These are phyloP conservation scores for Zaprionus camerounensis DNA, from an alignment of 1,140 invertebrate genomes.

Conservation along the genomic window DNA sequence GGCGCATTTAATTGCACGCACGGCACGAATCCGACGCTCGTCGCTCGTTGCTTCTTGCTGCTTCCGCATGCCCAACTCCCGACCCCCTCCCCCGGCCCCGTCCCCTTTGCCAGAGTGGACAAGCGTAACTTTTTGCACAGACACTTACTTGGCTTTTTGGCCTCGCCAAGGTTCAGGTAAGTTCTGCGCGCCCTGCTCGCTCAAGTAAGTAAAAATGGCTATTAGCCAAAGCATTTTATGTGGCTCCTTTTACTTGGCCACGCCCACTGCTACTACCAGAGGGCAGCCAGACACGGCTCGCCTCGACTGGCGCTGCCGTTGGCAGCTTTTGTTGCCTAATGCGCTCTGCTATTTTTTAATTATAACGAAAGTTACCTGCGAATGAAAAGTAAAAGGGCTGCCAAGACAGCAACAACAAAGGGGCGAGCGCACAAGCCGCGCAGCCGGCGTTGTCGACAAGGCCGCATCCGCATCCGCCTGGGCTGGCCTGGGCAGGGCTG, in stretches of 20 bases:
- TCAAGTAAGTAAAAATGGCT: conserved; percentile 82
- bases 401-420: conserved; percentile 59
- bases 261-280: conserved; percentile 10
- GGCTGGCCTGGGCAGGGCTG: no score
- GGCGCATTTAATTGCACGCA: conserved; percentile 81
- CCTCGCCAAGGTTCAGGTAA: conserved; percentile 40
- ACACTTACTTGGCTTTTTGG: conserved; percentile 78
- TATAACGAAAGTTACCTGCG: conserved; percentile 80
- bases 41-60: conserved; percentile 17
- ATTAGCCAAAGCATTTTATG: conserved; percentile 81
- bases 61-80: conserved; percentile 9
- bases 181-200: conserved; percentile 3
- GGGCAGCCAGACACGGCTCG: conserved; percentile 1
- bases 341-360: conserved; percentile 82
- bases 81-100: background rate
- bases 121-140: conserved; percentile 65
- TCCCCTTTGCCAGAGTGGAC: conserved; percentile 46
- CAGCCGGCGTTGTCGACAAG: conserved; percentile 33
- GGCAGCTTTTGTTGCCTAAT: conserved; percentile 75
- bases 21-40: conserved; percentile 59
- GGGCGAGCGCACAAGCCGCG: conserved; percentile 9
- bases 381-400: conserved; percentile 82
- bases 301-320: conserved; percentile 13
- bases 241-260: conserved; percentile 71
- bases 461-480: conserved; percentile 49